Base-by-base conservation (phyloP, 2,888 invertebrate genomes). In the Clivina fossor region DNA sequence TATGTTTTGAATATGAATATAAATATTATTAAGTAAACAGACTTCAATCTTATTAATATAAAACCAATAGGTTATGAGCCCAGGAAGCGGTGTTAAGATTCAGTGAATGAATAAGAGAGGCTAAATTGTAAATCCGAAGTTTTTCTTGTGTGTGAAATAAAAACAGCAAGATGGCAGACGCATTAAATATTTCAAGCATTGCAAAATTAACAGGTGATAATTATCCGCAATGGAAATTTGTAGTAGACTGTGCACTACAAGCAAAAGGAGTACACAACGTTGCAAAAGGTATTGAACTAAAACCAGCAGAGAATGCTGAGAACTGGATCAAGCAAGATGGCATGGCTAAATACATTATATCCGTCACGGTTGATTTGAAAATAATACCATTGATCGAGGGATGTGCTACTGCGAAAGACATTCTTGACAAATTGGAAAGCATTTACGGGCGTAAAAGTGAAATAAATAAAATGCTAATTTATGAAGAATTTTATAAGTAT, bases 211-310 rank as follows among this genome's bases (percentile, higher is more conserved):
- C 3, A 11, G 41, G 41, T n/a, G 20, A 41, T 22, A 41, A 41
- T 41, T 41, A 41, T 41, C 41, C 20, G 7, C 41, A 41, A 22
- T n/a, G 41, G 22, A 41, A 41, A 41, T 41, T 41, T 41, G 41
- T 41, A 11, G 24, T 41, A 22, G 24, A 41, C 24, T 41, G 41
- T 41, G 41, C 41, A 22, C 13, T 41, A 41, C 41, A 41, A 41
- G 41, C 2, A 41, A 41, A 41, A 41, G 24, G 41, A 13, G 20
- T 41, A n/a, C 22, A 41, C n/a, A 22, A 41, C 11, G 41, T 41
- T 41, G 41, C 24, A 22, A 22, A 22, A 22, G 41, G 22, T n/a
- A 33, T 4, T n/a, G 4, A 9, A 9, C n/a, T n/a, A 33, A 13
- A 13, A 33, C 8, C 33, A n/a, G 33, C 33, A 33, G 26, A 24